Base-by-base conservation (phyloP, 2,888 invertebrate genomes). In the Eugnorisma glareosa region DNA sequence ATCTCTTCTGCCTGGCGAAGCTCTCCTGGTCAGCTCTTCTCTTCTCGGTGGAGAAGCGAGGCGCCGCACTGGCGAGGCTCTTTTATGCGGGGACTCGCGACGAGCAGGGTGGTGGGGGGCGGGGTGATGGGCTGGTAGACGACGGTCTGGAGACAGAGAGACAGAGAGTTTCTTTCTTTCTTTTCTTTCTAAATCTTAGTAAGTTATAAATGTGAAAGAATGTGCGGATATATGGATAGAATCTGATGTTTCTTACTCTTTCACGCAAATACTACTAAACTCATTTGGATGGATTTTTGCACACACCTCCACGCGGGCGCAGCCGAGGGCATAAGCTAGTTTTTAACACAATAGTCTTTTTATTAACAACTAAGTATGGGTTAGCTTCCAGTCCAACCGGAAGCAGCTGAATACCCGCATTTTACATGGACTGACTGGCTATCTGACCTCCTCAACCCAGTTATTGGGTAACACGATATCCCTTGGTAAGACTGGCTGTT, bases 51-150 rank as follows among this genome's bases (percentile, higher is more conserved):
- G 85, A 51, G 73, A 86, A 21, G 51, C 74, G 51, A 70, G 79
- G 37, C 88, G 85, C 13, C 86, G 75, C 0, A 7, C 40, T 11
- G 89, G 86, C 2, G 88, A 85, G 0, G 21, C 3, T 15, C 85
- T 70, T 35, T 86, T 83, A 28, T 63, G 84, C 18, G 85, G 86
- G 8, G 82, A 77, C 2, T 79, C 84, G 37, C 64, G 81, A 0
- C 73, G 59, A 2, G 5, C 71, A 3, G 71, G n/a, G 57, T 67
- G 82, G n/a, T 68, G 75, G 8, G 28, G 5, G 15, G 3, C 71
- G 1, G 71, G 18, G 51, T 71, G 77, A 21, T 68, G 76, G 0
- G 28, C 69, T 28, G 71, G 66, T 6, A 87, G 40, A 18, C 86
- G 87, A 28, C 82, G 73, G 24, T 84, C 87, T 76, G 31, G 48